Evolutionary conservation across 2,797 vertebrate genomes (phyloP), one percentile per base, ranked within the genome.

Genomic region (Lycodopsis pacificus): DNA sequence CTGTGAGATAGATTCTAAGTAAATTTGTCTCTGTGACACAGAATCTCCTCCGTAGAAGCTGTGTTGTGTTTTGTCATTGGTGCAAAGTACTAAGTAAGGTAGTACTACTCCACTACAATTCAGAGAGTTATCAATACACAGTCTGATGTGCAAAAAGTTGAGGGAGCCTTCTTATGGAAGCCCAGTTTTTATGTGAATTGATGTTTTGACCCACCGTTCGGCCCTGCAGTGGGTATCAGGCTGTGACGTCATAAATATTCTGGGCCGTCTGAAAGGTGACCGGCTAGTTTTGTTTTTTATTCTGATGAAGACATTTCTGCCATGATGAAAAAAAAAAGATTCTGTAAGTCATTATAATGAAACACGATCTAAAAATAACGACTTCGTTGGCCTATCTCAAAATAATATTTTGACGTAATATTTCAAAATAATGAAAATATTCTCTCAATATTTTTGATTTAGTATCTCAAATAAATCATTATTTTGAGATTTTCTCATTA

Each of bases 1-100:
- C 58, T 73, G 54, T 32, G 17, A 69, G 42, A 72, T 72, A 25
- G 65, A 32, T 44, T 22, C 49, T 32, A 22, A 14, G 19, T 71
- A 62, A 25, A 71, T 73, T 74, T 69, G 44, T 72, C 20, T 61
- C 0, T 25, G 19, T 36, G 53, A 61, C 44, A 58, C 73, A 27
- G 12, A 73, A 22, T 59, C 25, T 10, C 1, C 36, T 63, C 14
- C 51, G 61, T 6, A 46, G 49, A 65, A 54, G 48, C n/a, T 27
- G 57, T 68, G 67, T 57, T 61, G 36, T 53, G 36, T 40, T 46
- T 14, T 20, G 15, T 42, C 10, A 19, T 7, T 34, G 69, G 9
- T 54, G 48, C 9, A 59, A 58, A 49, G 25, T 25, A 27, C n/a
- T n/a, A n/a, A n/a, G n/a, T 40, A 3, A 19, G 38, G 5, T 32